phyloP scores from a whole-genome alignment of 2,113 vertebrate genomes.

The Agelaius phoeniceus region DNA sequence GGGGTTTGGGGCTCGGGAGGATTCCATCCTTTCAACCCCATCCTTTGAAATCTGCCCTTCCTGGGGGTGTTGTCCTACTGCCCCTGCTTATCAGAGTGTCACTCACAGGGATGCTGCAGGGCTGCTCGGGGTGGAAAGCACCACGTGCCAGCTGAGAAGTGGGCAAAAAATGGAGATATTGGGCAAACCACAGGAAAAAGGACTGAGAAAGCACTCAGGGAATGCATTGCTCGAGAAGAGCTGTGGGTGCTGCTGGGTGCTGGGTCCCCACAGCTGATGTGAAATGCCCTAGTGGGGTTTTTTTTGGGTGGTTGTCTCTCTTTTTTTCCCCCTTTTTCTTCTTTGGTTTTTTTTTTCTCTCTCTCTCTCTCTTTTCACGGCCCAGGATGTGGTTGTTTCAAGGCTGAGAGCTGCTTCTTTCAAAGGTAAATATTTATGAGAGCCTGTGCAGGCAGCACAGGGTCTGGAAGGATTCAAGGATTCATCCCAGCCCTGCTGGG shows the following conservation, averaged over 20 bases:
- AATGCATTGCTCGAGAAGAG: rapidly evolving
- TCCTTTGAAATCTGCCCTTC: neutral
- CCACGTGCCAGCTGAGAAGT: neutral
- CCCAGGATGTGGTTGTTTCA: constrained; percentile 62
- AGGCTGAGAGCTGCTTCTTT: constrained; percentile 44
- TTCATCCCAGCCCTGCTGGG: neutral
- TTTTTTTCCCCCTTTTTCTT: neutral
- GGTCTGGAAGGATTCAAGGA: constrained; percentile 15
- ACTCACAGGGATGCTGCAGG: neutral
- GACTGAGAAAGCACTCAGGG: neutral
- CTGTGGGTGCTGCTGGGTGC: neutral
- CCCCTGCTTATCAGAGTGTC: neutral
- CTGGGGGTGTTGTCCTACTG: rapidly evolving
- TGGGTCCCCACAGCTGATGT: neutral
- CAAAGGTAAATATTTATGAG: constrained; percentile 68
- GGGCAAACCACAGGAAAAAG: neutral
- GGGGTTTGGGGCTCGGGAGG: rapidly evolving
- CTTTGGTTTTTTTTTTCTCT: neutral
- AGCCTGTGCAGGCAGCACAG: neutral
- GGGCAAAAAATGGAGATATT: neutral
- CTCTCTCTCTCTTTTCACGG: neutral
- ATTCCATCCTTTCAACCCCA: neutral
- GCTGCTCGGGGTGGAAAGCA: neutral
- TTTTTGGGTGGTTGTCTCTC: neutral
- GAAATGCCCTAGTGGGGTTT: neutral